Base-by-base conservation (phyloP, 2,888 invertebrate species). In the Drosophila aldrichi region DNA sequence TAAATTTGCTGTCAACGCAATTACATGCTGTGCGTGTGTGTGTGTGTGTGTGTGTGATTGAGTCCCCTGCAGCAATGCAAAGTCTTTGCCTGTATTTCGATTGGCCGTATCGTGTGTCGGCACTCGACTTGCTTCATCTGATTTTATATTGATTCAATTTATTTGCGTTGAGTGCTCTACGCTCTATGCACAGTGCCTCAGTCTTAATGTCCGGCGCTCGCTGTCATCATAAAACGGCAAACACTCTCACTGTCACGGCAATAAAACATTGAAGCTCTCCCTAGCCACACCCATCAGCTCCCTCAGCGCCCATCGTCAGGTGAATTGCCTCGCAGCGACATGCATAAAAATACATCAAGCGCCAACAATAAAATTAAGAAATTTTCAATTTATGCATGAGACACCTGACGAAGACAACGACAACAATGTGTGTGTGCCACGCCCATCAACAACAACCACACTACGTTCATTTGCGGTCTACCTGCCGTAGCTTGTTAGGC, bases 371-470 rank as follows among this genome's bases (percentile, higher is more conserved):
- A 85, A 89, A 89, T 85, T 87, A 84, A 84, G 89, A 87, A 85
- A 85, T 89, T 84, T 87, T 77, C 82, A 87, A 85, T 85, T 87
- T 89, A 89, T 85, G 88, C 89, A 80, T 74, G 67, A 79, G 70
- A 84, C 89, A 85, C 89, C 85, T 85, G 85, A 73, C 84, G 58
- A 64, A 60, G 56, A 61, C 52, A 56, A 57, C 43, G 61, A 62
- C 48, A 29, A 41, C 20, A 14, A 36, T 14, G 14, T 20, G 12
- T 20, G 18, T 52, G 10, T 43, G 52, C 51, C 86, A 75, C 66
- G 66, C 70, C 83, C 71, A 61, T 51, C 52, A 59, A 16, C 51
- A 59, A 16, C 51, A 32, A 32, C 32, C 32, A 32, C 32, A 32
- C 41, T 60, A 41, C 63, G n/a, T 38, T 56, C 64, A 49, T 75